Base-by-base conservation (phyloP, 2,113 vertebrate genomes). In the Misgurnus mizolepis region DNA sequence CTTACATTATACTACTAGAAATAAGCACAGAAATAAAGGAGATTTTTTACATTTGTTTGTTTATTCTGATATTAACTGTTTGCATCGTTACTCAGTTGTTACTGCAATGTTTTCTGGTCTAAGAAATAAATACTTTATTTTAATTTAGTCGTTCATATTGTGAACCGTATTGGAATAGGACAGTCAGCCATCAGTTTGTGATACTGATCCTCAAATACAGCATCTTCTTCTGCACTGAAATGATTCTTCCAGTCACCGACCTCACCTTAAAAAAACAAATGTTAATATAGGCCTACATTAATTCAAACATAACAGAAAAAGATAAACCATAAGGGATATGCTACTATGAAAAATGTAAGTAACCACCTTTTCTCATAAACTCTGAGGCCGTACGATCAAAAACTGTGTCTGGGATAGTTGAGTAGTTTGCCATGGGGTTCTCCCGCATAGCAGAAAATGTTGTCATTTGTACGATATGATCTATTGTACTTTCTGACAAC, bases 171-270 rank as follows among this genome's bases (percentile, higher is more conserved):
- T 56, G 53, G 7, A 80, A 94, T 83, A n/a, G 76, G 53, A 0
- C 86, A 90, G 80, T 67, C 89, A 1, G 79, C 80, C 91, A 95
- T 94, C 83, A 90, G 85, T 78, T 66, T 87, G 0, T 40, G 58
- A 4, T 91, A 94, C 66, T 92, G 67, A 58, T 80, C 6, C 45
- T 47, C 89, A 86, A 94, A 94, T 75, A 18, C 89, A 79, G 89
- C 74, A 69, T 89, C 90, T 77, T 94, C 90, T 73, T 91, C 87
- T 78, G 92, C 88, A 1, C 89, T 94, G 86, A 95, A 94, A 64
- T 93, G 72, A 67, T 91, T 93, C 84, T 92, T 93, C 93, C 93
- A 94, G 68, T 95, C 93, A 0, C 93, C 92, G 0, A 93, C 90
- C 27, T 56, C 66, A 9, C 91, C 93, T 94, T 18, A 47, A 14